phyloP scores from a whole-genome alignment of 92 coral and sea anemone genomes.

The Phenganax marumi region DNA sequence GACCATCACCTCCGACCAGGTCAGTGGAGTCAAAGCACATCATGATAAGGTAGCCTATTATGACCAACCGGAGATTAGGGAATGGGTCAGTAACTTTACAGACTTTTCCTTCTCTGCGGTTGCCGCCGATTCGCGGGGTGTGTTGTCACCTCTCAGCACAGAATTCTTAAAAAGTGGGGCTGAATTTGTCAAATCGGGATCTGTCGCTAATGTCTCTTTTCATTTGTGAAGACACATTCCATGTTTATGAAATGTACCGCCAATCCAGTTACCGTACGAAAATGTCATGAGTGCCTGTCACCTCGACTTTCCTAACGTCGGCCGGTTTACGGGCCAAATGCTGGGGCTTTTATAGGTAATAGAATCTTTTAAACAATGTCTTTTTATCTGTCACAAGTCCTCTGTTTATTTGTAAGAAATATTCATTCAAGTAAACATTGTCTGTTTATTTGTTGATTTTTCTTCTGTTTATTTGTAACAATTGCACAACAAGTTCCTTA shows the following conservation, averaged over 20 bases:
- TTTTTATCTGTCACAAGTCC: no score
- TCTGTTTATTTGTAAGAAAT: no score
- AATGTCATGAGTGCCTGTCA: no score
- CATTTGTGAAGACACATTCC: conserved; percentile 4
- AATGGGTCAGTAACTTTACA: conserved; percentile 23
- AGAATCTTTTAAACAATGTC: no score
- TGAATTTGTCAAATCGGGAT: conserved; percentile 5
- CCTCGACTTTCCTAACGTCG: background rate
- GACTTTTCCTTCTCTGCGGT: conserved; percentile 23
- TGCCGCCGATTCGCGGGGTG: conserved; percentile 46
- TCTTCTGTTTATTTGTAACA: no score
- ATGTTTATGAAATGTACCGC: background rate
- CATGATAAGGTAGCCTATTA: conserved; percentile 35
- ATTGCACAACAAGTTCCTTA: no score
- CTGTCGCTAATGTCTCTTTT: conserved; percentile 6
- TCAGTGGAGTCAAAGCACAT: conserved; percentile 22
- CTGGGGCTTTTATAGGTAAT: background rate
- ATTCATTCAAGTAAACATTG: no score
- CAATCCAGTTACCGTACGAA: background rate
- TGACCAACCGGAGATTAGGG: conserved; percentile 6
- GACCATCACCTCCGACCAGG: conserved; percentile 39
- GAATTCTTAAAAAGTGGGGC: background rate
- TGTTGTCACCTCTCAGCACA: no score
- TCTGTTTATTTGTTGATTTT: no score
- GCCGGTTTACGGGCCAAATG: conserved; percentile 17